These are phyloP conservation scores for Habrosyne pyritoides DNA, from an alignment of 2,888 invertebrate genomes.

Conservation along the genomic window DNA sequence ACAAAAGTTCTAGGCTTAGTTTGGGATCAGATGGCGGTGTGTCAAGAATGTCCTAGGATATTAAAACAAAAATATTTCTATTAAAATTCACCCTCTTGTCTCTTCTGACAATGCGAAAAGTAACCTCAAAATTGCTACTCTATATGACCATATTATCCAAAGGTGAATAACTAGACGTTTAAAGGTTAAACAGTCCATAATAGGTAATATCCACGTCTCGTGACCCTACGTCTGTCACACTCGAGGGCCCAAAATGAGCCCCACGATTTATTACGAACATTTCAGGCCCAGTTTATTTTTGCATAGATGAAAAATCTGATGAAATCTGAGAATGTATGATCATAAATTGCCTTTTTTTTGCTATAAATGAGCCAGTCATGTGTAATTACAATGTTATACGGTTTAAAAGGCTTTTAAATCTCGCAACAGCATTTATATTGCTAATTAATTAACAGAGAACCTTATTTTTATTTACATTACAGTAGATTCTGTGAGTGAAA, in stretches of 20 bases:
- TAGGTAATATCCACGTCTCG: conserved; percentile 33
- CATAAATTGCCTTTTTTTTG: conserved; percentile 7
- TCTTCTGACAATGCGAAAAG: too few species aligned
- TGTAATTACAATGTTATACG: not conserved
- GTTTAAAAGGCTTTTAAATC: not conserved
- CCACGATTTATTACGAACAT: conserved; percentile 25
- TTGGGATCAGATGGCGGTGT: too few species aligned
- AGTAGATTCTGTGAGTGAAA: too few species aligned
- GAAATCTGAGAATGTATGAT: conserved; percentile 2
- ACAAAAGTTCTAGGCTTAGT: too few species aligned
- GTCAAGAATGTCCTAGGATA: too few species aligned
- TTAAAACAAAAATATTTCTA: too few species aligned
- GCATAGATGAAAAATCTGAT: conserved; percentile 6
- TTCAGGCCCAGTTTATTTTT: not conserved
- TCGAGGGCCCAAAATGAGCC: conserved; percentile 12
- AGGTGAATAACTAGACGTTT: not conserved
- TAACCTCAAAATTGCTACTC: not conserved
- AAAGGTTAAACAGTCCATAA: conserved; percentile 15
- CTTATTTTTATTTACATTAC: too few species aligned
- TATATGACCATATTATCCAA: too few species aligned
- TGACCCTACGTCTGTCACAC: conserved; percentile 19
- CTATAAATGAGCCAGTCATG: not conserved
- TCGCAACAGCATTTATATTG: not conserved
- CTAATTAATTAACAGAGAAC: not conserved
- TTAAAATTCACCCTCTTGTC: too few species aligned